Percentiles rank a stretch among this genome's conserved stretches.
phyloP scores from a whole-genome alignment of 2,888 invertebrate species.

The Cinara cedri region DNA sequence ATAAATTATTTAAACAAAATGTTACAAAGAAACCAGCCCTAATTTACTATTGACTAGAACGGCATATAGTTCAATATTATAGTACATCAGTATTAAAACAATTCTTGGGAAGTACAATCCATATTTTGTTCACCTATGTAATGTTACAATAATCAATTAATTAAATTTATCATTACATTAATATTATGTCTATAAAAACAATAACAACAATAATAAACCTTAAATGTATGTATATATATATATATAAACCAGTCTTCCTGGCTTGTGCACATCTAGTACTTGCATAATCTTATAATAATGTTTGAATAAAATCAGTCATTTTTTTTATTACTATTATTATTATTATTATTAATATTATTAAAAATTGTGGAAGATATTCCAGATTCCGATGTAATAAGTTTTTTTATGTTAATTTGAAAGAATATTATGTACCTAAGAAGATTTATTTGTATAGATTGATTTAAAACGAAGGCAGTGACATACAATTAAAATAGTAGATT shows the following conservation, averaged over 20 bases:
- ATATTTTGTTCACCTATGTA: not conserved
- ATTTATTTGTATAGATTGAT: not conserved
- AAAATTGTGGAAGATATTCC: slow-evolving; percentile 23
- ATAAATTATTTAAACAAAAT: slow-evolving; percentile 39
- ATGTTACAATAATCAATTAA: slow-evolving; percentile 24
- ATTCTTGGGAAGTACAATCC: slow-evolving; percentile 1
- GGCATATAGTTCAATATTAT: slow-evolving; percentile 27
- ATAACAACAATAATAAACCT: slow-evolving; percentile 54
- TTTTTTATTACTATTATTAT: not conserved
- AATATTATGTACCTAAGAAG: not conserved
- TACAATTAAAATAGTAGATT: not conserved
- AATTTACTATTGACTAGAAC: slow-evolving; percentile 55
- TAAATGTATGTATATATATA: slow-evolving; percentile 11
- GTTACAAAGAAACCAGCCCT: slow-evolving; percentile 38
- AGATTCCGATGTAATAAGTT: too few relatives aligned
- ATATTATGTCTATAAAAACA: slow-evolving; percentile 40
- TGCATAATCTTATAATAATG: slow-evolving; percentile 37
- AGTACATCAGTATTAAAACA: slow-evolving; percentile 15
- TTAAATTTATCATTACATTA: slow-evolving; percentile 32
- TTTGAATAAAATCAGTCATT: slow-evolving; percentile 55
- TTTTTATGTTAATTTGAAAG: not conserved
- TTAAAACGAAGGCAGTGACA: not conserved
- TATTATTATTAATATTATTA: not conserved
- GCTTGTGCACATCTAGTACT: slow-evolving; percentile 17
- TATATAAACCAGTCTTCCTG: slow-evolving; percentile 25